Conservation (phyloP, 2,113 vertebrate species). For the Petrocephalus microphthalmus region DNA sequence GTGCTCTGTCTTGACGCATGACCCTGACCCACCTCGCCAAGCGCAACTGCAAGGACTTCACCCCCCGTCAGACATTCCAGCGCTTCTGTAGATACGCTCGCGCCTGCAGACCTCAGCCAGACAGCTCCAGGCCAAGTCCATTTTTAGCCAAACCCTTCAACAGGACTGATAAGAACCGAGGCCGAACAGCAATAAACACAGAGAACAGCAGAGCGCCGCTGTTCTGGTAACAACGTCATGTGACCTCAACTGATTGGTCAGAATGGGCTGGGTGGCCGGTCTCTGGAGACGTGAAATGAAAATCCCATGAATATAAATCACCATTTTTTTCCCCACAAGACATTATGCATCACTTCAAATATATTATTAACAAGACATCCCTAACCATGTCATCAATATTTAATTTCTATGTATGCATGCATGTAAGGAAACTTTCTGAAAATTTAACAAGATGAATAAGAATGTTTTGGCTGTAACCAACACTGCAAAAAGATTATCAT, state of each 20-base stretch:
- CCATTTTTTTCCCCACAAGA: background rate
- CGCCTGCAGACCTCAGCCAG: background rate
- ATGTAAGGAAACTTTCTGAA: background rate
- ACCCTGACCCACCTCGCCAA: background rate
- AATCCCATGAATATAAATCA: constrained; percentile 6
- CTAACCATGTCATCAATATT: constrained; percentile 1
- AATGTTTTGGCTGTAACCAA: background rate
- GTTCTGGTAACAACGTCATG: background rate
- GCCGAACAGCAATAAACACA: background rate
- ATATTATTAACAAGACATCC: background rate
- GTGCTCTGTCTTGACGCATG: background rate
- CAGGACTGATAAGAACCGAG: background rate
- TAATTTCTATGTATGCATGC: background rate
- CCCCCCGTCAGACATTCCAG: background rate
- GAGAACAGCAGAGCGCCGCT: background rate
- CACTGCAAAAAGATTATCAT: background rate
- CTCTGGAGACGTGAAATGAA: background rate
- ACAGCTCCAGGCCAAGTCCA: constrained; percentile 32
- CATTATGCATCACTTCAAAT: background rate
- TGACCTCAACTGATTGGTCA: background rate
- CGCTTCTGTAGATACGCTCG: background rate
- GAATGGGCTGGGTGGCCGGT: background rate
- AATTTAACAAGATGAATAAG: background rate
- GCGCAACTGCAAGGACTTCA: background rate
- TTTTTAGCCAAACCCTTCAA: constrained; percentile 6